Evolutionary conservation across 2,888 invertebrate species (phyloP).

Genomic region (Cataglyphis cursor): DNA sequence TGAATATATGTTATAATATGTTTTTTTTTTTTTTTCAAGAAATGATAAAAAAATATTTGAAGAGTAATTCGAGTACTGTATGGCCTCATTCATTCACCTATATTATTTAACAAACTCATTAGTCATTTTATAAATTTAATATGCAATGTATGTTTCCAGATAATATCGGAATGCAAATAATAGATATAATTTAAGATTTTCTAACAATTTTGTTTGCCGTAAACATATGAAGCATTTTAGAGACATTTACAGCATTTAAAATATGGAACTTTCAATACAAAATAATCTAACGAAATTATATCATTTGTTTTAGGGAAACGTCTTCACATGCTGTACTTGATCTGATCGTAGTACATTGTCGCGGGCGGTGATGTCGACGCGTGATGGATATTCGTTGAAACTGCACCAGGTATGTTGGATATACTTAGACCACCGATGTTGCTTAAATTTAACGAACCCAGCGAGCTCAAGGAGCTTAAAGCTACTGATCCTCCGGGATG

Average conservation of each 20-base stretch:
- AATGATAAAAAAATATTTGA: not conserved
- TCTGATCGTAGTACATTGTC: slow-evolving; percentile 83
- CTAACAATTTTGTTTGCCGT: not conserved
- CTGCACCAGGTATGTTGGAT: slow-evolving; percentile 79
- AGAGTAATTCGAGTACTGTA: not conserved
- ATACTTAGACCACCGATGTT: slow-evolving; percentile 81
- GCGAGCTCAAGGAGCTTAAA: slow-evolving; percentile 80
- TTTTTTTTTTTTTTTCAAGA: not conserved
- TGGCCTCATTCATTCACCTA: not conserved
- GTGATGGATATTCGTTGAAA: slow-evolving; percentile 79
- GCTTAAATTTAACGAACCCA: slow-evolving; percentile 81
- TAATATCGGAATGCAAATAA: slow-evolving; percentile 1
- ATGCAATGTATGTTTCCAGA: not conserved
- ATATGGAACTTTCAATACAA: slow-evolving; percentile 8
- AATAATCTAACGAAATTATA: slow-evolving; percentile 1
- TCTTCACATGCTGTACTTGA: slow-evolving; percentile 83
- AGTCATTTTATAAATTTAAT: not conserved
- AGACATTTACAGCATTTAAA: not conserved
- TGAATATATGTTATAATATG: not conserved
- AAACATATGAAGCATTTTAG: not conserved
- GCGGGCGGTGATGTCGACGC: slow-evolving; percentile 78
- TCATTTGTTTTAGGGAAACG: not conserved
- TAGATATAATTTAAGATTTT: not conserved
- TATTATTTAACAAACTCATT: not conserved
- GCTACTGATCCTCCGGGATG: slow-evolving; percentile 79